phyloP scores from a whole-genome alignment of 1,140 invertebrate species.

The Adelges cooleyi region DNA sequence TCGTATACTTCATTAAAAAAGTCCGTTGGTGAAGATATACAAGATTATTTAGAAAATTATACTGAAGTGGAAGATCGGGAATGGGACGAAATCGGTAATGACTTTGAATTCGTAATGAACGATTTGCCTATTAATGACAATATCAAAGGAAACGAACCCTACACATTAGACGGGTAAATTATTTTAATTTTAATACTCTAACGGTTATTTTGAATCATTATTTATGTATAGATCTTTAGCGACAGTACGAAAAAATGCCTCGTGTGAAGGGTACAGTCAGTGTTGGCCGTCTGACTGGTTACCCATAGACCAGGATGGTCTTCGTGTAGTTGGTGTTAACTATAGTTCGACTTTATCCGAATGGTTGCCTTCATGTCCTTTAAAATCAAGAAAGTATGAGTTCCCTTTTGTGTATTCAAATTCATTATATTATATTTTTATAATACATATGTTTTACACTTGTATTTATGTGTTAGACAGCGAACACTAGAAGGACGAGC shows the following conservation, averaged over 20 bases:
- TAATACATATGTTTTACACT: too few relatives aligned
- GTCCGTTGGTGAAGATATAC: constrained; percentile 9
- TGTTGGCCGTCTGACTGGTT: constrained; percentile 62
- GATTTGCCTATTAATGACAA: constrained; percentile 46
- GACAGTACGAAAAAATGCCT: background rate
- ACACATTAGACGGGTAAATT: constrained; percentile 2
- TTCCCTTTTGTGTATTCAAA: background rate
- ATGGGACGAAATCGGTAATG: constrained; percentile 44
- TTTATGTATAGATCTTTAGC: too few relatives aligned
- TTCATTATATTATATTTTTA: too few relatives aligned
- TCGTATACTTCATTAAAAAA: background rate
- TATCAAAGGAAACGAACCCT: constrained; percentile 25
- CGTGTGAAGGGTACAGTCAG: constrained; percentile 39
- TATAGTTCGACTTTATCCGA: constrained; percentile 55
- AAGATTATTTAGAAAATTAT: constrained; percentile 46
- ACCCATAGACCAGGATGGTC: constrained; percentile 48
- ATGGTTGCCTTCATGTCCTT: constrained; percentile 53
- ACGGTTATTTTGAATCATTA: too few relatives aligned
- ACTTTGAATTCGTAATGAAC: constrained; percentile 50
- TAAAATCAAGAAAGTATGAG: constrained; percentile 37
- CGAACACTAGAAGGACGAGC: constrained; percentile 29
- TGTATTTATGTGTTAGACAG: background rate
- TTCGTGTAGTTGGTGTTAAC: constrained; percentile 52
- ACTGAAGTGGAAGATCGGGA: constrained; percentile 43
- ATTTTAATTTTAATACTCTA: too few relatives aligned